Evolutionary conservation across 1,140 invertebrate species (phyloP).

Genomic region (Octopus sinensis): DNA sequence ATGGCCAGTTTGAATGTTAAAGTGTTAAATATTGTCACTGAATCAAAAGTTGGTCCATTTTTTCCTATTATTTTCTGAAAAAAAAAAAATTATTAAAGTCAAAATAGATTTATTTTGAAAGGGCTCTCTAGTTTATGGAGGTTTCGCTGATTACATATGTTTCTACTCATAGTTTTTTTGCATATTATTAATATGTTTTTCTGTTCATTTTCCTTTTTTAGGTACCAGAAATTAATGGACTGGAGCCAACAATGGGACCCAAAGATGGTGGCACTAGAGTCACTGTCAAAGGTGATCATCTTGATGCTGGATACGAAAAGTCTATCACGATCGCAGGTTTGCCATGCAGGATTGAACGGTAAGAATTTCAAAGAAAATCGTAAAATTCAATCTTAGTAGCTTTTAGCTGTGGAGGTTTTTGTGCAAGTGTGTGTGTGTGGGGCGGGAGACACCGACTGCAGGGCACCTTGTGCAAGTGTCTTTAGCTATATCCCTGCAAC

Average conservation of each 20-base stretch:
- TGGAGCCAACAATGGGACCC: constrained; percentile 84
- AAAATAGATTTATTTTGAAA: too few relatives aligned
- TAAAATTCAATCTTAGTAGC: neutral
- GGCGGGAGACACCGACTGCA: too few relatives aligned
- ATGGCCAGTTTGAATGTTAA: too few relatives aligned
- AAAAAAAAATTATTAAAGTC: too few relatives aligned
- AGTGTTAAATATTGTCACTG: too few relatives aligned
- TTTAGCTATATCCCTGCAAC: too few relatives aligned
- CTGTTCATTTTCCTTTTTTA: constrained; percentile 26
- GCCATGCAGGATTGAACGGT: constrained; percentile 63
- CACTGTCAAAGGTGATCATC: constrained; percentile 82
- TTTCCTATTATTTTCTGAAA: too few relatives aligned
- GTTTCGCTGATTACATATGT: neutral
- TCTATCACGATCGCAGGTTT: constrained; percentile 82
- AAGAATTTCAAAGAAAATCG: neutral
- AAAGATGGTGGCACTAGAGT: constrained; percentile 90
- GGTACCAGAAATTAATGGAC: constrained; percentile 64
- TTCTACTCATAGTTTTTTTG: constrained; percentile 2
- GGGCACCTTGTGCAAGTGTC: too few relatives aligned
- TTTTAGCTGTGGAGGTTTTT: too few relatives aligned
- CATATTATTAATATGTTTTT: neutral
- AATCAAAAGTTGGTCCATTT: too few relatives aligned
- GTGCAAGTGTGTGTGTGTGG: too few relatives aligned
- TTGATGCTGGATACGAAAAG: constrained; percentile 92
- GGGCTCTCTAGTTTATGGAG: too few relatives aligned